Evolutionary conservation across 2,113 vertebrate genomes (phyloP), one percentile per base, ranked within the genome.

Genomic region (Erinaceus europaeus): DNA sequence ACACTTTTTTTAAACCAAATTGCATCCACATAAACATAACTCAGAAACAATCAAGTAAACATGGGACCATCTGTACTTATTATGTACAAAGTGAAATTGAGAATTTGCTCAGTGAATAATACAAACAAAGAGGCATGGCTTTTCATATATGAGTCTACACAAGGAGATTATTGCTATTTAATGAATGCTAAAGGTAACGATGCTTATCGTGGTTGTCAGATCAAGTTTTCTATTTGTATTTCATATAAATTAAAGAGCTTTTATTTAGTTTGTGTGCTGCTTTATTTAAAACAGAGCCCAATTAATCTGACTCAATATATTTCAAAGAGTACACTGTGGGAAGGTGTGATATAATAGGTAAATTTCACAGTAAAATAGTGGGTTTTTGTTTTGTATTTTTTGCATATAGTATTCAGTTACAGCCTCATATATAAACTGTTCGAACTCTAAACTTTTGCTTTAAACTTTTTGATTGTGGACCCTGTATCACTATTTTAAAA

Each of bases 61-160:
- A 46, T 91, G 38, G 21, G 36, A 12, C 14, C 81, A 64, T 84
- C 80, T 93, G 50, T 87, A 57, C 34, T 92, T 20, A 84, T 25
- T 92, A 13, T 81, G 52, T 94, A 79, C 27, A 87, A 83, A 94
- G 59, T 3, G 38, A 96, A 94, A 93, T 4, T 93, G 80, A 96
- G 93, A 80, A 29, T 67, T 91, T 50, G 23, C 95, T 78, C 67
- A 67, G 9, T 77, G 50, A 87, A 64, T 67, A 92, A 95, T 93
- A 89, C 65, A 92, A 95, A 88, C 46, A 90, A 71, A 93, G 27
- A 94, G 13, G 4, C 25, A 92, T 74, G 71, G 1, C 25, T 90
- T 89, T 87, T 91, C 59, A 71, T 82, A 57, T 42, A 82, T 95
- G 85, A 92, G 42, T 78, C 50, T 78, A 2, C 4, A 92, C 32